Base-by-base conservation (phyloP, 2,797 vertebrate species). In the Loriculus beryllinus region DNA sequence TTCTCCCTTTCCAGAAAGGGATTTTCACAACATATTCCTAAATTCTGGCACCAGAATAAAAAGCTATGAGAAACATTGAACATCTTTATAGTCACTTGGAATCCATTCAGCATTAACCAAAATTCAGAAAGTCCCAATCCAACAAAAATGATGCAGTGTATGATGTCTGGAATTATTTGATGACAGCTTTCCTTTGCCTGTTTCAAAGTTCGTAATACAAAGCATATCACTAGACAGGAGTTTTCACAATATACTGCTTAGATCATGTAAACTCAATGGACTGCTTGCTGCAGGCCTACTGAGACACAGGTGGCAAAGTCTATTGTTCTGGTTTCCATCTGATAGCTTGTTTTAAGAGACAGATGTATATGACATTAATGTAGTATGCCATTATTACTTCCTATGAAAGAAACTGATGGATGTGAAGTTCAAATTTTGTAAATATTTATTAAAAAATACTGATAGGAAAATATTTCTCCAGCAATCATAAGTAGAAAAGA, bases 161-260 rank as follows among this genome's bases (percentile, higher is more conserved):
- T 15, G 72, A 94, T 52, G 60, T 62, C 95, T 91, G 87, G 87
- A 95, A 94, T 94, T 93, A 96, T 96, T 91, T 72, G 79, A 94
- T 59, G 56, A 69, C 72, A 94, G 76, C 72, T 72, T 95, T 94
- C 95, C 67, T 92, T 88, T 82, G 82, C 72, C 72, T 90, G 43
- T 79, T 93, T 94, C 76, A 79, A 90, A 90, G 77, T 72, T 91
- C 29, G 39, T 65, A 84, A 67, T 57, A 78, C 62, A 91, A 87
- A 75, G 39, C 15, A 22, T 68, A 72, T 81, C 49, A 54, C 45
- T 43, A n/a, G 69, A 62, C 40, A 76, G 54, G 77, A 64, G 37
- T 14, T 25, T 91, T 68, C 90, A 87, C 52, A 88, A 82, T 77
- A 80, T 37, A 37, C 49, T 65, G 56, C 93, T 78, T 56, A 76